Evolutionary conservation across 1,140 invertebrate species (phyloP), one percentile per base, ranked within the genome.

Genomic region (Manduca sexta): DNA sequence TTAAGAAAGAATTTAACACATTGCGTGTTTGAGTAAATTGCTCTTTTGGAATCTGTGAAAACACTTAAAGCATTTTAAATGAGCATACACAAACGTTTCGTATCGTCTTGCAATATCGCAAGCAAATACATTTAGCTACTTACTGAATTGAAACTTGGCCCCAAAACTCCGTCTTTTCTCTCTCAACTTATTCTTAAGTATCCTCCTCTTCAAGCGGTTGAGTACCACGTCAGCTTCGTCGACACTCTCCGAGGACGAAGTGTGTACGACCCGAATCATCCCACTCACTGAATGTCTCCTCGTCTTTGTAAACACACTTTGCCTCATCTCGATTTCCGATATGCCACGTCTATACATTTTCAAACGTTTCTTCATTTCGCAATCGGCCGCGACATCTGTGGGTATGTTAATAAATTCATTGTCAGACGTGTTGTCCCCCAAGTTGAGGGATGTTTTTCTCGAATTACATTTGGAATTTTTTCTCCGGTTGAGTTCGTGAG

Each of bases 141-240:
- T 60, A 76, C 71, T 57, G 42, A 60, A 68, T 49, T 63, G 56
- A 51, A 63, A 59, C 54, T 80, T 74, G 0, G 60, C 54, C 13
- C 66, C 65, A 47, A 69, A 40, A 42, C 60, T 58, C 33, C 69
- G 75, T 54, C 72, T 79, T 66, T 77, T 84, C 56, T 86, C 84
- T 52, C 82, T 73, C 16, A 76, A 69, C 64, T 84, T 87, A 62
- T 86, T 87, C 58, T 78, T 84, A 40, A 85, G 69, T 67, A 87
- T 87, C 55, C 86, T 74, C 56, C 86, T 73, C 61, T 80, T 82
- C 42, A 87, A 69, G 31, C 86, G 73, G 68, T 76, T 86, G 37
- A 87, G 76, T 52, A 87, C 77, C 44, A 82, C 58, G 60, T 87
- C 86, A 15, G 83, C 86, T 56, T 87, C 86, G 52, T 87, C 86